Percentiles rank a stretch among this genome's conserved stretches.
Conservation (phyloP, 2,113 vertebrate genomes). For the Isurus oxyrinchus region DNA sequence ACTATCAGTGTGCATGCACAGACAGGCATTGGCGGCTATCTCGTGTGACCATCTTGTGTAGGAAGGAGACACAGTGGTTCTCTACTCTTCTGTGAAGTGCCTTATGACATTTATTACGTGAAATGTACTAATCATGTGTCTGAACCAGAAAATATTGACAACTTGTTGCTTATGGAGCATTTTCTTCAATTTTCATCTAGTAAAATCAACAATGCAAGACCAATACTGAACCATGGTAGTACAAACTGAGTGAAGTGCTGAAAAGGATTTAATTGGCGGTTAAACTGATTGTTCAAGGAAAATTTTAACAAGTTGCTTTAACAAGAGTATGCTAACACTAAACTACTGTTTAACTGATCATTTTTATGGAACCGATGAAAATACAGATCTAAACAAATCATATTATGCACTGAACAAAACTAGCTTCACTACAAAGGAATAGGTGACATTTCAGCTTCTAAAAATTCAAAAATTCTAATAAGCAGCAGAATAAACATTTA, state of each 20-base stretch:
- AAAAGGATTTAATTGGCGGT: neutral
- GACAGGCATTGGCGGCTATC: no score
- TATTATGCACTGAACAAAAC: neutral
- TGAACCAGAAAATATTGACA: neutral
- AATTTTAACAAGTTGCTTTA: neutral
- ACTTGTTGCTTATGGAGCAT: neutral
- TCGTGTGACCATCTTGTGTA: no score
- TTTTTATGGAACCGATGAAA: neutral
- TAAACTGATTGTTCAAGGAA: neutral
- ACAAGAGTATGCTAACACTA: neutral
- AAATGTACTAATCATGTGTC: neutral
- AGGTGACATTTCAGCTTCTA: neutral
- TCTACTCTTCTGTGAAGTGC: neutral
- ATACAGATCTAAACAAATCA: neutral
- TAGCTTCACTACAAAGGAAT: neutral
- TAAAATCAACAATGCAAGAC: neutral
- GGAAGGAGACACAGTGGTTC: no score
- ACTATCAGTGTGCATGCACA: neutral
- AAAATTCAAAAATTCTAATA: neutral
- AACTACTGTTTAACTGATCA: neutral
- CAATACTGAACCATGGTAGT: neutral
- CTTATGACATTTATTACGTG: neutral
- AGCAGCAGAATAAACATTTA: neutral
- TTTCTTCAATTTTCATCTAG: neutral
- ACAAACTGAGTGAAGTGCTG: neutral